Percentiles rank a stretch among this genome's conserved stretches.
phyloP scores from a whole-genome alignment of 1,140 invertebrate genomes.

The Drosophila baimaii region DNA sequence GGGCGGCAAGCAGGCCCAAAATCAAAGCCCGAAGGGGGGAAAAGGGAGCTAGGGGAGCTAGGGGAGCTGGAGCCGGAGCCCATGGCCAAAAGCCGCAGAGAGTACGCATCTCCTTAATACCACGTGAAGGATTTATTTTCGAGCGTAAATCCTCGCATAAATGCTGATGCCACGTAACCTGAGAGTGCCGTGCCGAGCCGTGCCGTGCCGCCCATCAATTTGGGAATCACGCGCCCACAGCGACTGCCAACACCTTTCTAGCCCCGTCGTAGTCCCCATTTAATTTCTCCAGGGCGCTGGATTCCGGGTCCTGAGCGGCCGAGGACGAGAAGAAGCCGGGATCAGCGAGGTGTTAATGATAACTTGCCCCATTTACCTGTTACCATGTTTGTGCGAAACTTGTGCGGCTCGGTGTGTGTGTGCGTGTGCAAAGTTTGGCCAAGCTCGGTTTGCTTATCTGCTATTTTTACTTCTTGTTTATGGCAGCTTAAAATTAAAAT shows the following conservation, averaged over 20 bases:
- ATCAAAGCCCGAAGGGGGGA: conserved; percentile 6
- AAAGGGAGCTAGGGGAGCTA: background rate
- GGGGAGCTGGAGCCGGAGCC: background rate
- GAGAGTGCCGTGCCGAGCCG: conserved; percentile 17
- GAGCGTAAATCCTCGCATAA: conserved; percentile 65
- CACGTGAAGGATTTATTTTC: conserved; percentile 64
- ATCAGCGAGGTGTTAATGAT: conserved; percentile 73
- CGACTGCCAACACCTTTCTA: conserved; percentile 55
- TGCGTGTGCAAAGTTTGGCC: conserved; percentile 27
- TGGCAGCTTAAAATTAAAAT: conserved; percentile 26
- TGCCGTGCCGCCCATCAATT: conserved; percentile 51
- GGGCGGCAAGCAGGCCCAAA: conserved; percentile 24
- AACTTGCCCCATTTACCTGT: conserved; percentile 45
- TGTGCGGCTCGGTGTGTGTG: conserved; percentile 7
- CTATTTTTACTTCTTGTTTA: conserved; percentile 29
- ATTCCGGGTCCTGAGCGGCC: background rate
- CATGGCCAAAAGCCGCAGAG: conserved; percentile 30
- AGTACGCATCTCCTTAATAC: conserved; percentile 37
- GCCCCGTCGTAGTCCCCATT: conserved; percentile 26
- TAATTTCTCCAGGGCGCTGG: conserved; percentile 24
- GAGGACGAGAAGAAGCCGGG: conserved; percentile 18
- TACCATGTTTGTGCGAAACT: conserved; percentile 38
- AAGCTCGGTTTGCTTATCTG: conserved; percentile 17
- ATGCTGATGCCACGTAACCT: conserved; percentile 58
- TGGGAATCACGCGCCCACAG: conserved; percentile 41